Conservation (phyloP, 92 coral and sea anemone genomes). For the Phenganax stokvisi region DNA sequence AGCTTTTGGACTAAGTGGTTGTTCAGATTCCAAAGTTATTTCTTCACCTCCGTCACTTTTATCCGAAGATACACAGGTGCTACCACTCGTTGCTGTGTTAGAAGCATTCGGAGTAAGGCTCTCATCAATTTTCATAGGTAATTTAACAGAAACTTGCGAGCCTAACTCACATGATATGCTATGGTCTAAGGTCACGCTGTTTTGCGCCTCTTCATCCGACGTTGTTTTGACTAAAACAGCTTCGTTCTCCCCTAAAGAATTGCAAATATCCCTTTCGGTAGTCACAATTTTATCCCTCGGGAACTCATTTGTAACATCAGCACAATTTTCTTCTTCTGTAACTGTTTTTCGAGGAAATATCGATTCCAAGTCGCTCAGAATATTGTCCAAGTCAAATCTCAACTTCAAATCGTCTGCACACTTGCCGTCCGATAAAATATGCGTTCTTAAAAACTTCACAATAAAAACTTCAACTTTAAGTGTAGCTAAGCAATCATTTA, state of each 20-base stretch:
- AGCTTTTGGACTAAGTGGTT: neutral
- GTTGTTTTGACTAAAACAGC: conserved; percentile 2
- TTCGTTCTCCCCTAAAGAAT: neutral
- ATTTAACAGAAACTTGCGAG: neutral
- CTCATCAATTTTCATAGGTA: neutral
- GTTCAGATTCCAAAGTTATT: neutral
- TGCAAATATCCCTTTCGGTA: neutral
- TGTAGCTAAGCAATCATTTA: conserved; percentile 31
- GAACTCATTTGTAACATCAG: neutral
- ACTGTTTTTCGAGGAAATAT: conserved; percentile 17
- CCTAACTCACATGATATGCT: neutral
- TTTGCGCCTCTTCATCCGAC: neutral
- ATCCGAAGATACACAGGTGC: neutral
- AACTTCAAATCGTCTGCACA: conserved; percentile 3
- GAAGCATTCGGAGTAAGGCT: neutral
- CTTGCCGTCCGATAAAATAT: conserved; percentile 25
- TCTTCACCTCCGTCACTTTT: neutral
- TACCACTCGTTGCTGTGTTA: neutral
- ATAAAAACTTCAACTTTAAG: conserved; percentile 30
- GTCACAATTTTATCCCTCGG: neutral
- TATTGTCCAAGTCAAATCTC: conserved; percentile 1
- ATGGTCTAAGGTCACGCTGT: neutral
- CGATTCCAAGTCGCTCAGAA: conserved; percentile 16
- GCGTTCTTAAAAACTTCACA: conserved; percentile 25
- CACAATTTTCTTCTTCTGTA: neutral